phyloP scores from a whole-genome alignment of 1,140 invertebrate species.

The Aphelinus certus region DNA sequence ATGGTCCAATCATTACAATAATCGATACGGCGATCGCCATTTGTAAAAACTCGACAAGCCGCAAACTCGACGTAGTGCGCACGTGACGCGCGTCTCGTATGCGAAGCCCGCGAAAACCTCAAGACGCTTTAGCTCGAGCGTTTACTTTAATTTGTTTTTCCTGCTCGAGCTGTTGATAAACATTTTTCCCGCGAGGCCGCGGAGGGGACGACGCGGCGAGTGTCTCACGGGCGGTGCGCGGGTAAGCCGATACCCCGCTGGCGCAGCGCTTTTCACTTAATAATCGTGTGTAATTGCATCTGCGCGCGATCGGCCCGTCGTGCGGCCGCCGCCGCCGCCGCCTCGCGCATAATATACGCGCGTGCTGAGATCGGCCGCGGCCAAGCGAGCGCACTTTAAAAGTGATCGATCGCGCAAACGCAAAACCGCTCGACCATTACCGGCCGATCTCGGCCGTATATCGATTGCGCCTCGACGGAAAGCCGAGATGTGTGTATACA shows the following conservation, averaged over 20 bases:
- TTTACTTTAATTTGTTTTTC: slow-evolving; percentile 32
- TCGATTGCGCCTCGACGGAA: slow-evolving; percentile 55
- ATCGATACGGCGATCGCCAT: too few relatives aligned
- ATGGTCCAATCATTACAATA: too few relatives aligned
- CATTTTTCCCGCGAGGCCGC: slow-evolving; percentile 33
- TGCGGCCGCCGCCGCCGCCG: not conserved
- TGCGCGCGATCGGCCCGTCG: slow-evolving; percentile 3
- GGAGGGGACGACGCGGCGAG: too few relatives aligned
- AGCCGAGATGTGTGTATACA: slow-evolving; percentile 19
- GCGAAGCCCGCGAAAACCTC: not conserved
- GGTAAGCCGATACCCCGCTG: slow-evolving; percentile 22
- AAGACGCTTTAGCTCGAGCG: slow-evolving; percentile 24
- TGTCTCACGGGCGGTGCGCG: not conserved
- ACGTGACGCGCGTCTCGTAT: too few relatives aligned
- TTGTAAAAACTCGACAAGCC: too few relatives aligned
- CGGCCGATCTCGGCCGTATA: slow-evolving; percentile 47
- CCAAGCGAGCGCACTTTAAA: slow-evolving; percentile 1
- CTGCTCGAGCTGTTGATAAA: slow-evolving; percentile 9
- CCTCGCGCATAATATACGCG: not conserved
- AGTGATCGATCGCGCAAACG: slow-evolving; percentile 44
- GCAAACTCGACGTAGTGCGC: too few relatives aligned
- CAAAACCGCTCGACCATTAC: slow-evolving; percentile 55
- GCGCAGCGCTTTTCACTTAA: slow-evolving; percentile 27
- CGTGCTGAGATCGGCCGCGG: not conserved
- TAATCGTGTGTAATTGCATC: slow-evolving; percentile 41